phyloP scores from a whole-genome alignment of 2,113 vertebrate species.

The Psilopsiagon aurifrons region DNA sequence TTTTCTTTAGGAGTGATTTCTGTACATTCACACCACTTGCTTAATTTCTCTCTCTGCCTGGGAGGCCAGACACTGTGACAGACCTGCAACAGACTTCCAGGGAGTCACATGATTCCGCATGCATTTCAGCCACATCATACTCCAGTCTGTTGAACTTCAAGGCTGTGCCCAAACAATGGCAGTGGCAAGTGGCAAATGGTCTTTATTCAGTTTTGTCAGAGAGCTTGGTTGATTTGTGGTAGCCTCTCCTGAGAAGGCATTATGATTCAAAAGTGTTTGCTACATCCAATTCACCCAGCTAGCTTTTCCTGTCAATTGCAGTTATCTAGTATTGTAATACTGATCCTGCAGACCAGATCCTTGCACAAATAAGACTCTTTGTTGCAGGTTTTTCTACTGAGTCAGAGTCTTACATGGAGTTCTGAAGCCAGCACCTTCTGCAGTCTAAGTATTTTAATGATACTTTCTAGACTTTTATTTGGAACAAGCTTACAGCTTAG shows the following conservation, averaged over 20 bases:
- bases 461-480: background rate
- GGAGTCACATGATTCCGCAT: background rate
- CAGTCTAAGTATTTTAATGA: background rate
- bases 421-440: background rate
- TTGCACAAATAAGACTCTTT: background rate
- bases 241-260: background rate
- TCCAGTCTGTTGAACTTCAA: background rate
- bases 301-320: background rate
- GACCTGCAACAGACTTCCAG: background rate
- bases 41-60: background rate
- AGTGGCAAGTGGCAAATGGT: background rate
- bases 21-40: background rate
- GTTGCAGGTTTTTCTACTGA: background rate
- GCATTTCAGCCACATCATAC: background rate
- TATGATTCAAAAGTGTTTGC: background rate
- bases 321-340: background rate
- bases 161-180: background rate
- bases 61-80: background rate
- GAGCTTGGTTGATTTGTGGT: background rate
- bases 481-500: background rate
- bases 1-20: background rate
- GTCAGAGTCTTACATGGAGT: background rate
- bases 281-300: background rate
- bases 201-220: background rate
- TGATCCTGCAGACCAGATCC: background rate